Evolutionary conservation across 2,888 invertebrate genomes (phyloP).

Genomic region (Geotrupes spiniger): DNA sequence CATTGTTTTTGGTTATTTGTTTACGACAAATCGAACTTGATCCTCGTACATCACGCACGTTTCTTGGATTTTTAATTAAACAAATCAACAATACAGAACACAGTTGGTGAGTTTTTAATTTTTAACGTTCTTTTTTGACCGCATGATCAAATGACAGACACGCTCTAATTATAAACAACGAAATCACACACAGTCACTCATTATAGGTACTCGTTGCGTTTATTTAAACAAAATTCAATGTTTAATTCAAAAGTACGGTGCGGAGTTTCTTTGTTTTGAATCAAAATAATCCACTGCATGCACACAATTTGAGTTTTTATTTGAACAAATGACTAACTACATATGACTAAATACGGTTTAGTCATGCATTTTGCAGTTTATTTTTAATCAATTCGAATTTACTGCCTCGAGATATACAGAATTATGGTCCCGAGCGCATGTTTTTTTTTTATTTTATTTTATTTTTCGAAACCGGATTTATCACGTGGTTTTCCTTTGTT

Average conservation of each 20-base stretch:
- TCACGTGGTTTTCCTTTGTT: constrained; percentile 1
- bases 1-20: constrained; percentile 4
- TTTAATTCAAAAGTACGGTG: not conserved
- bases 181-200: constrained; percentile 19
- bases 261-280: not conserved
- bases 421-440: constrained; percentile 5
- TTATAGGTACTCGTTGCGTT: too few relatives aligned
- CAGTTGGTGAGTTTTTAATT: constrained; percentile 3
- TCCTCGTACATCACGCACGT: too few relatives aligned
- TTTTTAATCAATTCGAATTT: not conserved
- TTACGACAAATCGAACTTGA: not conserved
- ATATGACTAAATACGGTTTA: not conserved
- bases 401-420: constrained; percentile 8
- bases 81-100: constrained; percentile 1
- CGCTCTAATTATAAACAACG: constrained; percentile 36
- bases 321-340: too few relatives aligned
- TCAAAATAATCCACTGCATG: not conserved
- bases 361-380: not conserved
- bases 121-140: constrained; percentile 7
- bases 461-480: not conserved
- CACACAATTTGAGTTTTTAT: not conserved
- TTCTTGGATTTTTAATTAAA: too few relatives aligned
- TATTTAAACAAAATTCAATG: too few relatives aligned
- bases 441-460: not conserved
- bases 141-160: constrained; percentile 33